Evolutionary conservation across 2,888 invertebrate species (phyloP), one percentile per base, ranked within the genome.

Genomic region (Amaurobius ferox): DNA sequence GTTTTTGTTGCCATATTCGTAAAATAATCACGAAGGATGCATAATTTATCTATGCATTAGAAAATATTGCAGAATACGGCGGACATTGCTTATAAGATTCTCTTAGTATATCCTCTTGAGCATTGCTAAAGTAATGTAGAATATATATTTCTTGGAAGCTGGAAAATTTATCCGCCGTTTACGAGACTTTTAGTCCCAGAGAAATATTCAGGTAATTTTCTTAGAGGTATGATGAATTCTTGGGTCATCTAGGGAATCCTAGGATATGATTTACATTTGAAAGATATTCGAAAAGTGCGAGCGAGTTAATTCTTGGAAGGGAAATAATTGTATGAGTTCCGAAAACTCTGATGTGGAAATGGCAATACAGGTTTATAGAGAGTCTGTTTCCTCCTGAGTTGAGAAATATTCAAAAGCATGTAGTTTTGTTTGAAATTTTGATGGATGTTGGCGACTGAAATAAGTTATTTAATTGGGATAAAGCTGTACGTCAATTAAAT

Each of bases 131-230:
- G 55, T 23, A 55, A 23, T 3, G 23, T 19, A 11, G 55, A 55
- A 23, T 19, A 55, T 23, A 23, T 55, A 23, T 55, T 3, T 16
- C 23, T n/a, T 23, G 23, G 16, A 23, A 23, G 11, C 0, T 19
- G 23, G 55, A 55, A 55, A 55, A 55, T 55, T 55, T 55, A 55
- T 16, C 5, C 19, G 16, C 7, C 2, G 23, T 55, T 55, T 55
- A 55, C 55, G 55, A 55, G 23, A 23, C 55, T 55, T 55, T 55
- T 55, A 19, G 55, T 55, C 55, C 11, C 23, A 6, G 16, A 55
- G 55, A 55, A 23, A 23, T 55, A 55, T 55, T 55, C 23, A 23
- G 55, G 55, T 55, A 55, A 55, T 55, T 55, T 23, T 19, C 55
- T 19, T 55, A 55, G 23, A 55, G 23, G 23, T 55, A 23, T 55